Percentiles rank a stretch among this genome's conserved stretches.
Conservation (phyloP, 2,113 vertebrate genomes). For the Gymnorhina tibicen region DNA sequence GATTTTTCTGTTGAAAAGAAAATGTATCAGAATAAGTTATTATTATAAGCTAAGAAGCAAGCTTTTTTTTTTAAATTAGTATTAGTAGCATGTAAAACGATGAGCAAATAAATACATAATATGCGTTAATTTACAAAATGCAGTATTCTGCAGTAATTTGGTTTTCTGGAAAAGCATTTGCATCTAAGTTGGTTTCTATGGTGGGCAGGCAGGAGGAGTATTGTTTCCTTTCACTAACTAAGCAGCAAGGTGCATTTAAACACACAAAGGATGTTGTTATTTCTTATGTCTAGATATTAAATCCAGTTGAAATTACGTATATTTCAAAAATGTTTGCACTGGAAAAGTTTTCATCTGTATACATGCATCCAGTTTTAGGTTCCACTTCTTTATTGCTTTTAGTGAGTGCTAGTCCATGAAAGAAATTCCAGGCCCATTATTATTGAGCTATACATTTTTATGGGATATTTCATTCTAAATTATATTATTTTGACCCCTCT, state of each 20-base stretch:
- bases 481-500: not conserved
- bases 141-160: not conserved
- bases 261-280: not conserved
- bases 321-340: not conserved
- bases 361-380: not conserved
- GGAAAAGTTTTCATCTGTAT: not conserved
- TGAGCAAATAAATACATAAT: not conserved
- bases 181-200: not conserved
- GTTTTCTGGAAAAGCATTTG: not conserved
- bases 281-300: not conserved
- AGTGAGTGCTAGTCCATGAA: not conserved
- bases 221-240: not conserved
- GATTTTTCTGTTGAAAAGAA: not conserved
- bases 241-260: not conserved
- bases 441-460: not conserved
- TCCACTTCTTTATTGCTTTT: not conserved
- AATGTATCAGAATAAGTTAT: not conserved
- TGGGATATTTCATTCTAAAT: not conserved
- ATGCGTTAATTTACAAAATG: not conserved
- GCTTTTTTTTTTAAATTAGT: not conserved
- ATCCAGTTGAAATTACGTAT: not conserved
- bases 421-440: not conserved
- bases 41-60: not conserved
- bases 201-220: not conserved
- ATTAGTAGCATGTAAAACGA: not conserved